These are phyloP conservation scores for Meloe dianella DNA, from an alignment of 2,888 invertebrate species.

Conservation along the genomic window DNA sequence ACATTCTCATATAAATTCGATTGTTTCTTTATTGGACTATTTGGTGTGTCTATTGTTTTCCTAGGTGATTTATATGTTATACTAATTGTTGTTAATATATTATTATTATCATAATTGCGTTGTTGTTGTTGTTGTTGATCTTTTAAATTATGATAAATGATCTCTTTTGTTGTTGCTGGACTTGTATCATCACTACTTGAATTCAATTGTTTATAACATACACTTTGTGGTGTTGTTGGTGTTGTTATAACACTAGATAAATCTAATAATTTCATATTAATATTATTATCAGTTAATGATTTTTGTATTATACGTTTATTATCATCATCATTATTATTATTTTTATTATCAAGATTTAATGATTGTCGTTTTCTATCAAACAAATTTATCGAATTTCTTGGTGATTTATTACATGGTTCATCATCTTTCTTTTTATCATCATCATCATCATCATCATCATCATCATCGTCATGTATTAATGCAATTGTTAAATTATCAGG, in stretches of 20 bases:
- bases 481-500: conserved; percentile 67
- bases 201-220: conserved; percentile 54
- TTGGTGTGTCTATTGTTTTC: conserved; percentile 52
- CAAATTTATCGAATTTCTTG: conserved; percentile 53
- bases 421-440: conserved; percentile 21
- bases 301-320: conserved; percentile 44
- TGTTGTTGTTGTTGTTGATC: conserved; percentile 27
- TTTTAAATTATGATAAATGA: conserved; percentile 32
- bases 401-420: conserved; percentile 57
- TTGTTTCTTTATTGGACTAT: conserved; percentile 29
- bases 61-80: conserved; percentile 74
- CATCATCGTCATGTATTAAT: conserved; percentile 50
- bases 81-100: conserved; percentile 72
- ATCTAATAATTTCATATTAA: conserved; percentile 45
- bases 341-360: conserved; percentile 48
- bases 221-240: conserved; percentile 53
- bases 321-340: background rate
- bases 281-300: conserved; percentile 54
- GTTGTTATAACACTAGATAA: conserved; percentile 48
- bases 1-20: conserved; percentile 67
- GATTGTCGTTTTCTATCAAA: conserved; percentile 51
- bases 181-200: conserved; percentile 50
- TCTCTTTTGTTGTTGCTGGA: conserved; percentile 60
- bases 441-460: conserved; percentile 26
- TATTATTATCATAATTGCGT: conserved; percentile 56